These are phyloP conservation scores for Pangasius djambal DNA, from an alignment of 2,797 vertebrate genomes.

Conservation along the genomic window DNA sequence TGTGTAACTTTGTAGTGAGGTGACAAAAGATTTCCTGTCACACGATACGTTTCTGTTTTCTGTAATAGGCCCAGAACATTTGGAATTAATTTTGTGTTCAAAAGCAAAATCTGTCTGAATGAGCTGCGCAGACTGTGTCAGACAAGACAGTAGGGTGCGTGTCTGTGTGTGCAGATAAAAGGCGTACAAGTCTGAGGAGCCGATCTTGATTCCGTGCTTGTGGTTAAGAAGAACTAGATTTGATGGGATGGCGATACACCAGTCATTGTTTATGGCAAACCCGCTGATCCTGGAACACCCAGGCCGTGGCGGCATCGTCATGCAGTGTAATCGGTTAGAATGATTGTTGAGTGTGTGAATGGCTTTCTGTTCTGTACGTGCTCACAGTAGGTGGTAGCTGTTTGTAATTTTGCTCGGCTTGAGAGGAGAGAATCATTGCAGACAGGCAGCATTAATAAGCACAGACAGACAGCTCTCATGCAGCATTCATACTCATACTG, in stretches of 20 bases:
- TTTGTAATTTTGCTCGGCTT: constrained; percentile 45
- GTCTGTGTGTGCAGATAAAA: constrained; percentile 33
- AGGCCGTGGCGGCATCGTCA: background rate
- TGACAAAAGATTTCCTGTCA: constrained; percentile 19
- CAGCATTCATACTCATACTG: constrained; percentile 33
- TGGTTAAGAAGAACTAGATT: background rate
- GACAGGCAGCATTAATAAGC: constrained; percentile 28
- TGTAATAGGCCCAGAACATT: constrained; percentile 28
- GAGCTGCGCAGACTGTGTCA: constrained; percentile 22
- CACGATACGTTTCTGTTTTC: constrained; percentile 13
- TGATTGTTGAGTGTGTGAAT: constrained; percentile 12
- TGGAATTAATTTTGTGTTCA: constrained; percentile 31
- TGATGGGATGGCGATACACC: constrained; percentile 6
- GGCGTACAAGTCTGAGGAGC: background rate
- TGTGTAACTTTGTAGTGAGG: background rate
- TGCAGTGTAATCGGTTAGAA: constrained; percentile 30
- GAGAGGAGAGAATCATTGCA: constrained; percentile 28
- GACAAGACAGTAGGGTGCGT: constrained; percentile 26
- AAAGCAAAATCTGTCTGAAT: constrained; percentile 26
- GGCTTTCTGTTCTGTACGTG: constrained; percentile 13
- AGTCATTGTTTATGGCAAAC: background rate
- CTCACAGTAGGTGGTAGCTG: constrained; percentile 33
- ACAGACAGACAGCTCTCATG: constrained; percentile 31
- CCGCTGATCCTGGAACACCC: constrained; percentile 20
- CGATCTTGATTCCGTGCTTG: constrained; percentile 3